Conservation (phyloP, 2,797 vertebrate genomes). For the Tapirus indicus region DNA sequence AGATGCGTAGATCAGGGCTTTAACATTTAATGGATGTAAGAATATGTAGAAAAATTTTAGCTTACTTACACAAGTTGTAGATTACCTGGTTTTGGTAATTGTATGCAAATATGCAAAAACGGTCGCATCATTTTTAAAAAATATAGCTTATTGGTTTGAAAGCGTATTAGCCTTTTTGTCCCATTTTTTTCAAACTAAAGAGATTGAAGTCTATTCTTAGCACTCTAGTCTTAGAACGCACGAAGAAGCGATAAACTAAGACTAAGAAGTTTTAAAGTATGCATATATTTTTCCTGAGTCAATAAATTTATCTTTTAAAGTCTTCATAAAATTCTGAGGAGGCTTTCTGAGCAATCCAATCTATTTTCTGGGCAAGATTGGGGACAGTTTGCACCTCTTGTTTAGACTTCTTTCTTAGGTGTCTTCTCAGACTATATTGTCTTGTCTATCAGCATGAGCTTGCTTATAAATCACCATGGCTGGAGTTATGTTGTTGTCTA, state of each 20-base stretch:
- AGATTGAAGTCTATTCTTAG: background rate
- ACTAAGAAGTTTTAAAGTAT: background rate
- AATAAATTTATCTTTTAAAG: conserved; percentile 75
- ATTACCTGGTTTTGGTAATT: background rate
- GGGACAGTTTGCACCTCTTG: conserved; percentile 93
- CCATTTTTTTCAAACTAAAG: background rate
- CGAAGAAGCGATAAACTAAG: background rate
- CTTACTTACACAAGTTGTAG: background rate
- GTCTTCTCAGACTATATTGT: conserved; percentile 95
- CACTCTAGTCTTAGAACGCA: background rate
- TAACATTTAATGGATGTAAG: background rate
- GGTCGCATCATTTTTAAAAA: background rate
- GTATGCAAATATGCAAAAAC: background rate
- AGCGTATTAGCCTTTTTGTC: background rate
- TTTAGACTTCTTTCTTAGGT: conserved; percentile 93
- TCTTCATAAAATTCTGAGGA: conserved; percentile 89
- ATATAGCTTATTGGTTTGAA: background rate
- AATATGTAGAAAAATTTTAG: background rate
- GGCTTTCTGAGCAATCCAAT: conserved; percentile 94
- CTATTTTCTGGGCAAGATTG: conserved; percentile 93
- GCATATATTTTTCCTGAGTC: background rate
- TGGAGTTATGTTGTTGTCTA: conserved; percentile 92
- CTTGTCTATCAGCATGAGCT: conserved; percentile 90
- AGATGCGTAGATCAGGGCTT: background rate
- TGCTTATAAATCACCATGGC: conserved; percentile 92